phyloP scores from a whole-genome alignment of 2,113 vertebrate species.

The Pygoscelis adeliae region DNA sequence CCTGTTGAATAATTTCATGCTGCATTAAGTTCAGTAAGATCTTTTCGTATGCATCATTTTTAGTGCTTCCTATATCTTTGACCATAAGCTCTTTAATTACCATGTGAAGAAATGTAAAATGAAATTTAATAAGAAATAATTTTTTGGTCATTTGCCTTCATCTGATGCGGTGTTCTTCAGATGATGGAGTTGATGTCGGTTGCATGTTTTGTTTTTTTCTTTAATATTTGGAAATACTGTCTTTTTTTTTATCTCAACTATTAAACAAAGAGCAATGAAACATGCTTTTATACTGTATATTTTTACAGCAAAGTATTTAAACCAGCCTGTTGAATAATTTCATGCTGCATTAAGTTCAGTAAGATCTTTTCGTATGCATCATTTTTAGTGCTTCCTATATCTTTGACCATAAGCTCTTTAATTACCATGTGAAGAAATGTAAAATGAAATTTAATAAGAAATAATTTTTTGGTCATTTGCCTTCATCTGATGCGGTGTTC shows the following conservation, averaged over 20 bases:
- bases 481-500: background rate
- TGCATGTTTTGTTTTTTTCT: background rate
- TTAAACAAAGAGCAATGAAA: conserved; percentile 51
- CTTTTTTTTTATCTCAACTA: background rate
- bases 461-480: background rate
- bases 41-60: conserved; percentile 61
- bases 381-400: conserved; percentile 71
- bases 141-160: background rate
- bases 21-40: conserved; percentile 61
- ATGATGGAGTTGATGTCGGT: background rate
- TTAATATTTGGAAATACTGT: background rate
- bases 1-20: conserved; percentile 68
- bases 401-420: conserved; percentile 63
- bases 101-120: background rate
- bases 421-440: conserved; percentile 29
- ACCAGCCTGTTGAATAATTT: conserved; percentile 59
- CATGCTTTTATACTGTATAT: conserved; percentile 49
- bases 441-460: background rate
- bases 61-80: conserved; percentile 63
- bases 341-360: conserved; percentile 64
- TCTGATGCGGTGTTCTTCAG: background rate
- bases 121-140: background rate
- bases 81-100: conserved; percentile 68
- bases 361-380: conserved; percentile 47
- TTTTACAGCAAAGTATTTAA: conserved; percentile 65